Evolutionary conservation across 2,888 invertebrate species (phyloP), one percentile per base, ranked within the genome.

Genomic region (Eupithecia subumbrata): DNA sequence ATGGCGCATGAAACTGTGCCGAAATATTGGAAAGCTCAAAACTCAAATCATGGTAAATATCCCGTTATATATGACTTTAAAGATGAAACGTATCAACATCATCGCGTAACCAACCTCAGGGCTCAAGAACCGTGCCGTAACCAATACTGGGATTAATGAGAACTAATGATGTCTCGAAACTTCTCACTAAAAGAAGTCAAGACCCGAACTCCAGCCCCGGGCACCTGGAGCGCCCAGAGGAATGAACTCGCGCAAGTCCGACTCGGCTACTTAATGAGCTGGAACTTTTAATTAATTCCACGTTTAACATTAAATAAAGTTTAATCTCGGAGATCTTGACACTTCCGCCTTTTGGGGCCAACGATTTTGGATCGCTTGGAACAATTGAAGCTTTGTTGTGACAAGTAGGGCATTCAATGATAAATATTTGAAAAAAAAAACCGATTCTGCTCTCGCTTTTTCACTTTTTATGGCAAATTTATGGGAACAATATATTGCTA

Each of bases 211-310:
- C 56, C 11, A 18, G 11, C 56, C 56, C 22, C 12, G 12, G 56
- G 22, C 56, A 60, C 60, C 60, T 25, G 60, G 60, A 12, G 12
- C 60, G 12, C 60, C 22, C 60, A 12, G 5, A 25, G 25, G 25
- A 25, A 12, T 60, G n/a, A 56, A 52, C 52, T 52, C 7, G n/a
- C 52, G n/a, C n/a, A n/a, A 56, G 22, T 56, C 22, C 25, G 5
- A 12, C 60, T 60, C 60, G 25, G 60, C 87, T 89, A 91, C 87
- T 89, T 91, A 91, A 92, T 87, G 89, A 90, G 86, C 84, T 84
- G 75, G 79, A 91, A 92, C 87, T 92, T 92, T 90, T 92, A 91
- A 92, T 91, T 90, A 91, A 91, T 89, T 89, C 89, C 84, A 85
- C 86, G 86, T 86, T 87, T 86, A 87, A 85, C 86, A 87, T 87